Percentiles rank a stretch among this genome's conserved stretches.
Evolutionary conservation across 2,113 vertebrate species (phyloP).

Genomic region (Raja brachyura): DNA sequence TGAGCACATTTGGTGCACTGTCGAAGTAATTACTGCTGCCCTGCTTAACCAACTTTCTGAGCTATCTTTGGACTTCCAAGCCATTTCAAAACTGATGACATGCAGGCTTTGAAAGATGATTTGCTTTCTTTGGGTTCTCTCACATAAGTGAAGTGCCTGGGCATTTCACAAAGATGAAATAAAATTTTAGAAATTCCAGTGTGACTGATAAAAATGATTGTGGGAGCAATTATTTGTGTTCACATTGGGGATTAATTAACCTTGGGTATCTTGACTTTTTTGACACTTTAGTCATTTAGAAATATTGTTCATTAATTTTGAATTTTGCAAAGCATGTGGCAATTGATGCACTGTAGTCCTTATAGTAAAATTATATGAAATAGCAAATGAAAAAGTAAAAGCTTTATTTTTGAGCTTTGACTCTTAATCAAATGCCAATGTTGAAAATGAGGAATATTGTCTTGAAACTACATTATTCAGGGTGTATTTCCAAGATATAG

Average conservation of each 20-base stretch:
- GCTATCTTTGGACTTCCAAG: conserved; percentile 41
- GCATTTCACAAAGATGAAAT: background rate
- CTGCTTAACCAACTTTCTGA: conserved; percentile 49
- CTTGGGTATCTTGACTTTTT: conserved; percentile 41
- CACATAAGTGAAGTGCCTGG: background rate
- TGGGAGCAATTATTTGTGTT: conserved; percentile 37
- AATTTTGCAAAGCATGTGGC: conserved; percentile 30
- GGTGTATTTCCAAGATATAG: background rate
- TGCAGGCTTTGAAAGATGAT: conserved; percentile 5
- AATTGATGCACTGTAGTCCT: background rate
- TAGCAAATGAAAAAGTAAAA: background rate
- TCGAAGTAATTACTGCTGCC: conserved; percentile 52
- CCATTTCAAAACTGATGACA: conserved; percentile 45
- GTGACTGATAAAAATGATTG: conserved; percentile 6
- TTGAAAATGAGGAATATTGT: background rate
- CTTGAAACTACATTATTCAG: background rate
- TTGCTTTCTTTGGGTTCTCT: background rate
- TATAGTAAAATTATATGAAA: background rate
- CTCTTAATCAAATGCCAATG: background rate
- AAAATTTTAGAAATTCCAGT: conserved; percentile 9
- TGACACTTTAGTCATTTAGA: conserved; percentile 40
- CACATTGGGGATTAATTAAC: conserved; percentile 41
- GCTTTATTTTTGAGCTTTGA: conserved; percentile 19
- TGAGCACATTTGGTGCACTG: conserved; percentile 52
- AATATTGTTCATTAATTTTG: conserved; percentile 41